These are phyloP conservation scores for Tetranychus cinnabarinus DNA, from an alignment of 1,140 invertebrate species.

Conservation along the genomic window DNA sequence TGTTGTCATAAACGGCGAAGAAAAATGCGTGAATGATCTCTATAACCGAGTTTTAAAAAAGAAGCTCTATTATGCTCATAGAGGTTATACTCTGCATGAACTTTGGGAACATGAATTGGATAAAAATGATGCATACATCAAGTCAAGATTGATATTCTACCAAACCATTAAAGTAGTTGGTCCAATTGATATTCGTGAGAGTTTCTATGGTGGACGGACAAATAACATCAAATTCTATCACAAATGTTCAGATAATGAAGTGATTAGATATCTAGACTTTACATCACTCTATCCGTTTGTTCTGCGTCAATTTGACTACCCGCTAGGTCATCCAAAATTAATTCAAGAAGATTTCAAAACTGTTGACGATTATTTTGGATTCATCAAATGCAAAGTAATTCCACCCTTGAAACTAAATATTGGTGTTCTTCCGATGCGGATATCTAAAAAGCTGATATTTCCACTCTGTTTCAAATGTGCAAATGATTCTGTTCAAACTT, in stretches of 20 bases:
- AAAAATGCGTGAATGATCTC: not conserved
- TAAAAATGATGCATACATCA: not conserved
- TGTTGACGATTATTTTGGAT: slow-evolving; percentile 13
- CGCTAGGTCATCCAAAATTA: slow-evolving; percentile 17
- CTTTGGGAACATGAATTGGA: not conserved
- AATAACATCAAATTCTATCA: slow-evolving; percentile 16
- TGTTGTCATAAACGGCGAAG: not conserved
- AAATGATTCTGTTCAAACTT: not conserved
- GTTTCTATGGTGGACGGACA: slow-evolving; percentile 19
- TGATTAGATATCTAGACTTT: slow-evolving; percentile 18
- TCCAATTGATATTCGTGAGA: slow-evolving; percentile 8
- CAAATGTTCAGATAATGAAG: slow-evolving; percentile 14
- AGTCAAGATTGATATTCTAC: not conserved
- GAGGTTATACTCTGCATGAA: not conserved
- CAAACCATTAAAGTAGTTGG: not conserved
- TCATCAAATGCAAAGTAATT: slow-evolving; percentile 14
- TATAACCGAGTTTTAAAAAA: not conserved
- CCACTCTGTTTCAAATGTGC: slow-evolving; percentile 13
- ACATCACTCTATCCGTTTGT: not conserved
- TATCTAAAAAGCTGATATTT: slow-evolving; percentile 10
- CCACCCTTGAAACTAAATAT: slow-evolving; percentile 9
- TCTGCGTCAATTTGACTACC: not conserved
- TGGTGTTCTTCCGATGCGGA: slow-evolving; percentile 10
- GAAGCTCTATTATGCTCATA: not conserved
- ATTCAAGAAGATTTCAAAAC: slow-evolving; percentile 14